A percentile compares a stretch with the other conserved stretches of the same genome.
These are phyloP conservation scores for Sylvilagus bachmani DNA, from an alignment of 2,113 vertebrate species.

Conservation along the genomic window DNA sequence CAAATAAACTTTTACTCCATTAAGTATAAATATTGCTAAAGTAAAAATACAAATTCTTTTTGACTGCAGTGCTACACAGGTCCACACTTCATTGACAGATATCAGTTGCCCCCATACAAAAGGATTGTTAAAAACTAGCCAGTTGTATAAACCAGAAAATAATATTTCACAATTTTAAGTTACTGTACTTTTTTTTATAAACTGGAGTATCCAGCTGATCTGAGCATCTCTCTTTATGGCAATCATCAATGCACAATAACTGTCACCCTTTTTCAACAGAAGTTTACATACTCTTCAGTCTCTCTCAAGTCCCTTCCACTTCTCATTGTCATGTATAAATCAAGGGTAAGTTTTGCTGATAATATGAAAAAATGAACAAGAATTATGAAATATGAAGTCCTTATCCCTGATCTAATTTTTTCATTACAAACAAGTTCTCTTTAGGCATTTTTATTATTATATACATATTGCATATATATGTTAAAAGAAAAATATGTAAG, in stretches of 20 bases:
- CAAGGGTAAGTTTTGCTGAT: neutral
- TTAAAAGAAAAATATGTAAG: neutral
- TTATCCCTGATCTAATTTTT: neutral
- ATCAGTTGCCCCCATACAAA: neutral
- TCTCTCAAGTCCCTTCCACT: neutral
- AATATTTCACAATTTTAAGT: neutral
- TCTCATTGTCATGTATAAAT: neutral
- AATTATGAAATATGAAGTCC: neutral
- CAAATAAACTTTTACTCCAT: neutral
- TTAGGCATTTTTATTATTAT: neutral
- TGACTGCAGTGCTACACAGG: rapidly evolving
- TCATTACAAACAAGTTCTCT: neutral
- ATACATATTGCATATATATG: neutral
- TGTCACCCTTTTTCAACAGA: neutral
- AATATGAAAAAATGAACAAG: neutral
- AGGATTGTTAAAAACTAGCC: neutral
- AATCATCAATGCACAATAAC: neutral
- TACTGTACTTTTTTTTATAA: neutral
- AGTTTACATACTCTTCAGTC: neutral
- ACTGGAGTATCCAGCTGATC: neutral
- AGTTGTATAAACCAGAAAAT: neutral
- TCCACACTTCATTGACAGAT: neutral
- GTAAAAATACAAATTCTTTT: neutral
- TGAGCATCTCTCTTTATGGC: neutral
- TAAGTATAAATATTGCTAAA: neutral